These are phyloP conservation scores for Drosophila pseudotalamancana DNA, from an alignment of 2,888 invertebrate genomes.

Conservation along the genomic window DNA sequence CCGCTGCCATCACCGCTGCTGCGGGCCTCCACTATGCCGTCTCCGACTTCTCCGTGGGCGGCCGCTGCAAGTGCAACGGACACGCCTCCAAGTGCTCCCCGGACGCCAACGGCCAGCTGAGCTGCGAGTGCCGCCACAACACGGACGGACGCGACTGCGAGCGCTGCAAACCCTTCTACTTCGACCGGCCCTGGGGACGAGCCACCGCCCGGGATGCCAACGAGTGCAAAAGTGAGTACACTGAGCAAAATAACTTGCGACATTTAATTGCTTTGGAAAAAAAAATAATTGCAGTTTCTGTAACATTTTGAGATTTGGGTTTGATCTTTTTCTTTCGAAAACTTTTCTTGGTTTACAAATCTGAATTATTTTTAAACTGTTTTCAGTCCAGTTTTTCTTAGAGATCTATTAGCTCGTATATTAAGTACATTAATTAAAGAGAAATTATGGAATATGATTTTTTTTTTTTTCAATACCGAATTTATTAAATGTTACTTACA, in stretches of 20 bases:
- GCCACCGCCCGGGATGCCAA: constrained; percentile 98
- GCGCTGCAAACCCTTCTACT: constrained; percentile 99
- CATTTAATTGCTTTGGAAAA: no score
- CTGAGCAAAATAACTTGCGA: not conserved
- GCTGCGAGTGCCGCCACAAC: constrained; percentile 99
- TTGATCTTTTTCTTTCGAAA: no score
- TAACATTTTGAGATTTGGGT: no score
- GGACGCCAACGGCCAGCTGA: constrained; percentile 86
- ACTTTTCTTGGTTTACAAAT: no score
- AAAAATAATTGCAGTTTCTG: no score
- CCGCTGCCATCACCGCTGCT: constrained; percentile 37
- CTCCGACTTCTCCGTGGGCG: constrained; percentile 98
- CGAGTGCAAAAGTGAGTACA: constrained; percentile 97
- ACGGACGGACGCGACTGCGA: constrained; percentile 99
- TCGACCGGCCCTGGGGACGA: constrained; percentile 99
- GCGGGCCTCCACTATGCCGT: constrained; percentile 91
- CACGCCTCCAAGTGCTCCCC: constrained; percentile 94
- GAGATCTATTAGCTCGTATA: no score
- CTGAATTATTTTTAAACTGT: no score
- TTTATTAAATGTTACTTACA: no score
- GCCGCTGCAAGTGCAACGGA: constrained; percentile 99
- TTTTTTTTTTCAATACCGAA: no score
- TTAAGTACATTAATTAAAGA: no score
- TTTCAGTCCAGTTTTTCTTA: no score
- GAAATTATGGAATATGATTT: no score